phyloP scores from a whole-genome alignment of 2,113 vertebrate species.

The Xerus inauris region DNA sequence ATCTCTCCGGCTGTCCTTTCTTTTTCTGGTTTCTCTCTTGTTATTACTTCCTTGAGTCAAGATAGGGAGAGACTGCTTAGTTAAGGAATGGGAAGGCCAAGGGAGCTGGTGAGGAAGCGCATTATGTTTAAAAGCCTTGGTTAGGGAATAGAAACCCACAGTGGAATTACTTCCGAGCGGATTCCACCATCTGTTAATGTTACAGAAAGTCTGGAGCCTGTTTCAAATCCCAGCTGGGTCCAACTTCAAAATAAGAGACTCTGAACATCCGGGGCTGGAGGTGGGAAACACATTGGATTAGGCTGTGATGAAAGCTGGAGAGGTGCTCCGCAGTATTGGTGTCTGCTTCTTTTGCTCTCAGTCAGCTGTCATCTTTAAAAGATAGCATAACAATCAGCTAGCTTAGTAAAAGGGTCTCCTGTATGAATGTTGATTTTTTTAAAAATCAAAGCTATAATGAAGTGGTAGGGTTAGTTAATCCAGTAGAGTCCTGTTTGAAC shows the following conservation, averaged over 20 bases:
- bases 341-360: slow-evolving; percentile 1
- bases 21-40: background rate
- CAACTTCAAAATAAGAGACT: slow-evolving; percentile 71
- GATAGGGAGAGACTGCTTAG: background rate
- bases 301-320: background rate
- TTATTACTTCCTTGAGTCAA: background rate
- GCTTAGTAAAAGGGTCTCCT: background rate
- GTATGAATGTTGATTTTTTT: background rate
- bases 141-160: slow-evolving; percentile 59
- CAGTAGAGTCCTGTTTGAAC: background rate
- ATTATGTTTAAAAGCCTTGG: slow-evolving; percentile 53
- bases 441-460: background rate
- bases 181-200: slow-evolving; percentile 71
- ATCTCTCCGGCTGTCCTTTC: background rate
- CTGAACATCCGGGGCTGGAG: slow-evolving; percentile 38
- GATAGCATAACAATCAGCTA: background rate
- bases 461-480: background rate
- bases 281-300: background rate
- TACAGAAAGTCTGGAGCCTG: slow-evolving; percentile 61
- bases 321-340: background rate
- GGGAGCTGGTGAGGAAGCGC: slow-evolving; percentile 36
- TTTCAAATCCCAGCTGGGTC: slow-evolving; percentile 73
- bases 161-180: slow-evolving; percentile 64
- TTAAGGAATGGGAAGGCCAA: background rate
- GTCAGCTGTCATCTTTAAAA: slow-evolving; percentile 14